A percentile compares a stretch with the other conserved stretches of the same genome.
phyloP scores from a whole-genome alignment of 2,888 invertebrate species.

The Microctonus brassicae region DNA sequence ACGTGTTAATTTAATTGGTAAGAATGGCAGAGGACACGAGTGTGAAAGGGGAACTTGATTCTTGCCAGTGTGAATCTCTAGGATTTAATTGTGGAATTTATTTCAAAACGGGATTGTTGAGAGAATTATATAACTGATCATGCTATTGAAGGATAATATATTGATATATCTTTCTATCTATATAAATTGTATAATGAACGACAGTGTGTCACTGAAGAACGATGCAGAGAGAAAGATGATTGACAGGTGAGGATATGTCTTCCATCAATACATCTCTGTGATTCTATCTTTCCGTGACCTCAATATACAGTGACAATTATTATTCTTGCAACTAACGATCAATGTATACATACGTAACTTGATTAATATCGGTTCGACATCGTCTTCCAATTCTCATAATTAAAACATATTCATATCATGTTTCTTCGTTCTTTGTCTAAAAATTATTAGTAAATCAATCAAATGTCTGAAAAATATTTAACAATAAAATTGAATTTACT shows the following conservation, averaged over 20 bases:
- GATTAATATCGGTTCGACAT: not conserved
- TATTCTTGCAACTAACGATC: not conserved
- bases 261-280: not conserved
- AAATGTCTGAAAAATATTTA: not conserved
- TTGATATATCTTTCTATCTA: not conserved
- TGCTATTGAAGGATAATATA: not conserved
- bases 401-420: not conserved
- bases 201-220: not conserved
- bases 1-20: constrained; percentile 54
- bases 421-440: not conserved
- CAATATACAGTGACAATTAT: not conserved
- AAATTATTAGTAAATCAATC: not conserved
- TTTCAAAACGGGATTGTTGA: not conserved
- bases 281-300: not conserved
- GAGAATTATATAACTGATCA: not conserved
- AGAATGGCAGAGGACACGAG: not conserved
- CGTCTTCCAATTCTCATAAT: too few relatives aligned
- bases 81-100: not conserved
- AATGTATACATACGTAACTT: too few relatives aligned
- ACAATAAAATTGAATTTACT: too few relatives aligned
- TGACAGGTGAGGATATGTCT: not conserved
- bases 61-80: not conserved
- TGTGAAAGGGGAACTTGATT: not conserved
- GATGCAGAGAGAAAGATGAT: not conserved
- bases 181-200: not conserved